Percentiles rank a stretch among this genome's conserved stretches.
Conservation (phyloP, 2,888 invertebrate species). For the Cataglyphis livida region DNA sequence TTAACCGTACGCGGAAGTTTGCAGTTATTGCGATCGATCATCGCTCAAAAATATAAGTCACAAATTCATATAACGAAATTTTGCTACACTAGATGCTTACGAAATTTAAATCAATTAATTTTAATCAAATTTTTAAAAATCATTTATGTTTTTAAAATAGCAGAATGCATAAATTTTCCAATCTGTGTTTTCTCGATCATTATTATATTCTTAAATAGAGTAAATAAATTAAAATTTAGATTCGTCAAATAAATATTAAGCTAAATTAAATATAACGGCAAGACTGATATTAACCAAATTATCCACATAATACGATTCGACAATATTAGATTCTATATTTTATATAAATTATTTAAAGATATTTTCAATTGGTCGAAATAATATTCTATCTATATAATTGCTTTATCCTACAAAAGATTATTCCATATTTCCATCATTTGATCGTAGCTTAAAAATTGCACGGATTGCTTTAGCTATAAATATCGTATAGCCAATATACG, state of each 20-base stretch:
- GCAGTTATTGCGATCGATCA: conserved; percentile 23
- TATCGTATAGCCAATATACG: neutral
- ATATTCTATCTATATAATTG: neutral
- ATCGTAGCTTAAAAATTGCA: neutral
- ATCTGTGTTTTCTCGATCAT: neutral
- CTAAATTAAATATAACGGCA: neutral
- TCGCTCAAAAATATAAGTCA: conserved; percentile 1
- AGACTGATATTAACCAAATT: neutral
- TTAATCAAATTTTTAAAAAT: neutral
- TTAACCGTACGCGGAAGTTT: conserved; percentile 24
- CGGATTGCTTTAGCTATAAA: neutral
- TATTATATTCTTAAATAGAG: too few species aligned
- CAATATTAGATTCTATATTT: neutral
- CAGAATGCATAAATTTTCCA: neutral
- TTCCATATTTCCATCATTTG: neutral
- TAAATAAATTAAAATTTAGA: neutral
- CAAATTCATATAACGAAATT: conserved; percentile 22
- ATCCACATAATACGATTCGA: neutral
- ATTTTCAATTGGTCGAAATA: neutral
- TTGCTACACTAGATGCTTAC: neutral
- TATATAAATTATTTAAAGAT: neutral
- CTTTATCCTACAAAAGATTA: neutral
- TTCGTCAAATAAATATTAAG: neutral
- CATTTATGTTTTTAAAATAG: neutral
- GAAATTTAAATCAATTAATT: neutral